Base-by-base conservation (phyloP, 2,888 invertebrate species). In the Camptogramma bilineatum region DNA sequence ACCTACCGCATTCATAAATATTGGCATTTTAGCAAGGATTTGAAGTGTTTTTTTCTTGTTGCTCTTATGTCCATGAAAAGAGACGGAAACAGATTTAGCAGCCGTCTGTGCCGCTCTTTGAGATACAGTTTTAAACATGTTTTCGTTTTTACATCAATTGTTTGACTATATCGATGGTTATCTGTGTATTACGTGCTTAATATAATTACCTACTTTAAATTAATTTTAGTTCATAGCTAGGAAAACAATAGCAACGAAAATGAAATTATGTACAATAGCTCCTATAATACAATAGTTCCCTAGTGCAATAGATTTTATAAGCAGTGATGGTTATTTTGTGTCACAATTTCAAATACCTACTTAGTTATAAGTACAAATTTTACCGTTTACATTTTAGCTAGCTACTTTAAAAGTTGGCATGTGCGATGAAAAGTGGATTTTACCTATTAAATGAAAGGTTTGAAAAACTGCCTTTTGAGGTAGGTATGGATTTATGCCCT, bases 211-310 rank as follows among this genome's bases (percentile, higher is more conserved):
- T n/a, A n/a, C n/a, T n/a, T n/a, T 50, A 39, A 46, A 51, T n/a
- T 55, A 55, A 52, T 28, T 31, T 21, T 59, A 46, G 54, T 57
- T 56, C 10, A 46, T 57, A 44, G 16, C 10, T 50, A 44, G 16
- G 53, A 44, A 50, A 60, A 39, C 21, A 53, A 48, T 60, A 52
- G 53, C 56, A 66, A 60, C 59, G 63, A 63, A 52, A 8, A 42
- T 62, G 47, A 62, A 62, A 59, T 66, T 57, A 63, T 52, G 44
- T 52, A 52, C 24, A 52, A 46, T 51, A 55, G 13, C 50, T 24
- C 1, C 34, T n/a, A n/a, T n/a, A n/a, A n/a, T n/a, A n/a, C n/a
- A 51, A 34, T 50, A 55, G 10, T 61, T 24, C 28, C 28, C 42
- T 53, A 46, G 18, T 47, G 53, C 59, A 55, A 53, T 54, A 59